Percentiles rank a stretch among this genome's conserved stretches.
Evolutionary conservation across 2,888 invertebrate genomes (phyloP).

Genomic region (Sinohyriopsis cumingii): DNA sequence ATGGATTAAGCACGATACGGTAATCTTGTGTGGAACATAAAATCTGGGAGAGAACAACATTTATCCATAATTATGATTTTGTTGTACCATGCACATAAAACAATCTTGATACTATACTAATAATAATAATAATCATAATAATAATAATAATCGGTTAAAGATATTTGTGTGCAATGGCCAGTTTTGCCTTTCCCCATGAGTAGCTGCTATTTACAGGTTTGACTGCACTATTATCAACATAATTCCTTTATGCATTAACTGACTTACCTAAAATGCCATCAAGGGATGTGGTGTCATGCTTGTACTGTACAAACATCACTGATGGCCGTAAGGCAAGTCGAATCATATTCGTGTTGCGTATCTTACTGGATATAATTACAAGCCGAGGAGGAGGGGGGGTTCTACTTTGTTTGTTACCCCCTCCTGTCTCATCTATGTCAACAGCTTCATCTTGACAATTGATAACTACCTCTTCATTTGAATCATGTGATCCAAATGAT

Average conservation of each 20-base stretch:
- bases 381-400: conserved; percentile 44
- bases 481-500: conserved; percentile 36
- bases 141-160: too few relatives aligned
- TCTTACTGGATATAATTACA: conserved; percentile 71
- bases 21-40: too few relatives aligned
- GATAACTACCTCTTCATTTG: conserved; percentile 39
- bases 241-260: not conserved
- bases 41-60: too few relatives aligned
- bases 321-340: conserved; percentile 62
- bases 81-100: too few relatives aligned
- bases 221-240: not conserved
- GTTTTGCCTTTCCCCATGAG: too few relatives aligned
- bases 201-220: too few relatives aligned
- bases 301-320: conserved; percentile 68
- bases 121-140: too few relatives aligned
- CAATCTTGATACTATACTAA: too few relatives aligned
- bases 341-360: conserved; percentile 65
- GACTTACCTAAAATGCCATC: conserved; percentile 67
- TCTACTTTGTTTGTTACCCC: conserved; percentile 14
- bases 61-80: too few relatives aligned
- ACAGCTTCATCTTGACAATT: conserved; percentile 43
- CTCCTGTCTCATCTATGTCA: conserved; percentile 36
- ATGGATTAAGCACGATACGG: too few relatives aligned
- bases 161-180: too few relatives aligned
- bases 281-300: conserved; percentile 70